Percentiles rank a stretch among this genome's conserved stretches.
Conservation (phyloP, 2,797 vertebrate genomes). For the Anguilla anguilla region DNA sequence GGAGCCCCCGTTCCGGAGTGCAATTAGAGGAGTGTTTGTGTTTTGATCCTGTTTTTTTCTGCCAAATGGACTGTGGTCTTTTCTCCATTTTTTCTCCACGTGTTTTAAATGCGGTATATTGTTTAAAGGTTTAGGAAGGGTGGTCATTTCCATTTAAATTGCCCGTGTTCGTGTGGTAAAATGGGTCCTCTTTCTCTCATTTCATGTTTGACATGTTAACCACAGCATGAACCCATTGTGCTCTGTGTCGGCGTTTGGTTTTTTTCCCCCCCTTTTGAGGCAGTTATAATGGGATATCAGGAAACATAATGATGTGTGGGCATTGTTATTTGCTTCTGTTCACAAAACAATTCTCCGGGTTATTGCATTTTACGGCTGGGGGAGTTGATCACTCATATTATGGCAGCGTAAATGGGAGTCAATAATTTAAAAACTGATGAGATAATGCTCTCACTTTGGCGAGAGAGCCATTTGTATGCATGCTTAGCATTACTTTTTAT, state of each 20-base stretch:
- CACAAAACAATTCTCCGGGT: slow-evolving; percentile 71
- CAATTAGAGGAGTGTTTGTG: not conserved
- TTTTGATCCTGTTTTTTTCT: slow-evolving; percentile 19
- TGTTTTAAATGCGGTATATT: slow-evolving; percentile 17
- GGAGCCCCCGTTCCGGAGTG: not conserved
- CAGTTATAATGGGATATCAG: slow-evolving; percentile 67
- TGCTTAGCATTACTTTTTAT: slow-evolving; percentile 63
- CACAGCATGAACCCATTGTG: slow-evolving; percentile 44
- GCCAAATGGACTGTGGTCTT: slow-evolving; percentile 3
- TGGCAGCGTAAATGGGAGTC: slow-evolving; percentile 70
- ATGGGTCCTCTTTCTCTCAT: slow-evolving; percentile 33
- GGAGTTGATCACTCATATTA: slow-evolving; percentile 73
- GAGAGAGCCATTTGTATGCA: slow-evolving; percentile 61
- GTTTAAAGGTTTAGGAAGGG: slow-evolving; percentile 22
- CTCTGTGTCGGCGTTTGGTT: slow-evolving; percentile 27
- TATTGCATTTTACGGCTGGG: slow-evolving; percentile 73
- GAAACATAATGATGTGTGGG: slow-evolving; percentile 67
- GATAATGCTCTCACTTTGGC: slow-evolving; percentile 70
- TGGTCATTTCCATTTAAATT: slow-evolving; percentile 27
- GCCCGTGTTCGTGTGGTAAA: slow-evolving; percentile 39
- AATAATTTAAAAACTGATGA: slow-evolving; percentile 75
- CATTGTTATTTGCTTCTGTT: slow-evolving; percentile 74
- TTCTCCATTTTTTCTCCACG: slow-evolving; percentile 27
- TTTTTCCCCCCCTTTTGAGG: slow-evolving; percentile 48
- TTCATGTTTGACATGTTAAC: slow-evolving; percentile 50